These are phyloP conservation scores for Gobionotothen gibberifrons DNA, from an alignment of 2,797 vertebrate genomes.

Conservation along the genomic window DNA sequence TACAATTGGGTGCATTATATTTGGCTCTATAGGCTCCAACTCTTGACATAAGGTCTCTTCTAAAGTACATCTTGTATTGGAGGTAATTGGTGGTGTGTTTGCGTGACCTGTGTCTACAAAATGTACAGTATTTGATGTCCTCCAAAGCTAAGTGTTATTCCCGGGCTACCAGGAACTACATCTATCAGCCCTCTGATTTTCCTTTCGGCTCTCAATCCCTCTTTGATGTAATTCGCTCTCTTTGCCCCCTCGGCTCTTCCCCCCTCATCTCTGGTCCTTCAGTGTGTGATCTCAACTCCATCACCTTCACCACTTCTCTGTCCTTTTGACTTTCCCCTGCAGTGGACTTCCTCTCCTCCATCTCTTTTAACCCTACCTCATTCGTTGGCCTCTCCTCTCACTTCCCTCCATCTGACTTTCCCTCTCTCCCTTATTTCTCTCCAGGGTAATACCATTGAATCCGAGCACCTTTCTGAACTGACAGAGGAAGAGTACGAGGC, in stretches of 20 bases:
- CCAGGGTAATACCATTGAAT: conserved; percentile 95
- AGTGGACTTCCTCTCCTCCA: conserved; percentile 1
- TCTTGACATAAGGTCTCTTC: conserved; percentile 23
- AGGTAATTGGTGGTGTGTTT: conserved; percentile 26
- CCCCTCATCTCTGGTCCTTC: conserved; percentile 13
- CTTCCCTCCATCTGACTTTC: conserved; percentile 16
- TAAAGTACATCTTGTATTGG: conserved; percentile 8
- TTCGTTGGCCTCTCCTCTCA: conserved; percentile 7
- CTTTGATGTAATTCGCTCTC: conserved; percentile 47
- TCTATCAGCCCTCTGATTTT: conserved; percentile 20
- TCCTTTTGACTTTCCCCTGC: conserved; percentile 4
- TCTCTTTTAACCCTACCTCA: conserved; percentile 4
- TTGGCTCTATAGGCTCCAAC: not conserved
- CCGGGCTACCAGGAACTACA: conserved; percentile 4
- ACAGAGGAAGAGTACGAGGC: conserved; percentile 98
- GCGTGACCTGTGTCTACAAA: conserved; percentile 12
- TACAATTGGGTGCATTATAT: conserved; percentile 37
- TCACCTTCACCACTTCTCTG: not conserved
- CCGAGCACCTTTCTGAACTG: conserved; percentile 95
- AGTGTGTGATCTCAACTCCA: conserved; percentile 16
- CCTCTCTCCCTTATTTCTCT: conserved; percentile 14
- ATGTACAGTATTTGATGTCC: conserved; percentile 46
- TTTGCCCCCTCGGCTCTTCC: conserved; percentile 22
- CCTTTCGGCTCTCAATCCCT: not conserved
- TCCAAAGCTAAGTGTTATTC: conserved; percentile 33